Conservation (phyloP, 2,113 vertebrate species). For the Peromyscus californicus region DNA sequence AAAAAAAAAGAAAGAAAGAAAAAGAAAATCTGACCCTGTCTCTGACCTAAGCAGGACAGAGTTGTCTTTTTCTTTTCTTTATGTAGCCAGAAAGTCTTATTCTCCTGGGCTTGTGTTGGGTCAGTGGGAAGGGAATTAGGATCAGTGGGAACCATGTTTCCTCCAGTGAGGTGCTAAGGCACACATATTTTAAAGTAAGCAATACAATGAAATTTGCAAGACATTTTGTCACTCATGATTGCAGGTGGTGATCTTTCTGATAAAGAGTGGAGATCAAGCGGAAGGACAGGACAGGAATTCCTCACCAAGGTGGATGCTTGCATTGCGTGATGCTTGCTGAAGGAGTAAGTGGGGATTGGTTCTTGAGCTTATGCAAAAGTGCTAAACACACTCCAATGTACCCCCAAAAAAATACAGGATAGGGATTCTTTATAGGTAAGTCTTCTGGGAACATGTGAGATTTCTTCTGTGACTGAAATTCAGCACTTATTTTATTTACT, state of each 20-base stretch:
- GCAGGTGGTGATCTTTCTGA: neutral
- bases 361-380: neutral
- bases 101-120: neutral
- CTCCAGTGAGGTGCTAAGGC: neutral
- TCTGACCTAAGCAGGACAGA: neutral
- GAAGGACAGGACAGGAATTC: neutral
- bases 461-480: neutral
- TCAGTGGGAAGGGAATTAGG: neutral
- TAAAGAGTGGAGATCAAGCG: neutral
- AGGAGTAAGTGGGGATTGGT: neutral
- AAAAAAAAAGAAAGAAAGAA: neutral
- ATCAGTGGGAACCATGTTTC: neutral
- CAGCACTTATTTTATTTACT: neutral
- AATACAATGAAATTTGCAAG: neutral
- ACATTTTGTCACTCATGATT: neutral
- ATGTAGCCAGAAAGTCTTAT: conserved; percentile 8
- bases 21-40: conserved; percentile 17
- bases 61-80: neutral
- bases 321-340: neutral
- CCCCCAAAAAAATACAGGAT: neutral
- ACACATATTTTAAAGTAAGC: neutral
- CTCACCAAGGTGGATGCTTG: neutral
- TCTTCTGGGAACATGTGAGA: neutral
- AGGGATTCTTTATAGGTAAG: neutral
- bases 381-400: neutral